Conservation (phyloP, 2,888 invertebrate genomes). For the Drosophila sordidapex region DNA sequence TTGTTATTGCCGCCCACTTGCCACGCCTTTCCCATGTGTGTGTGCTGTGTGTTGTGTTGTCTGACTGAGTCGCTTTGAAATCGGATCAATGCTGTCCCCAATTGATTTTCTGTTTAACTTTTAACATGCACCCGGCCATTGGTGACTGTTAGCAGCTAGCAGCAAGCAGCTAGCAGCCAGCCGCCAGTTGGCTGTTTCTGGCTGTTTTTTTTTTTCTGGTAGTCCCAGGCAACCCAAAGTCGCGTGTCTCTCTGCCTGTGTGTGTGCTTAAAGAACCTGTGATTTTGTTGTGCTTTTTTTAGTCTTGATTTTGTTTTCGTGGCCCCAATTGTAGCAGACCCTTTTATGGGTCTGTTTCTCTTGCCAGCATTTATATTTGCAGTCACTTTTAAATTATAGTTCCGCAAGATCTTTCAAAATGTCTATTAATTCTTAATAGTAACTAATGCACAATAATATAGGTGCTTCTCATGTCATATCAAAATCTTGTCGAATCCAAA, state of each 20-base stretch:
- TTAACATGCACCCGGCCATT: conserved; percentile 64
- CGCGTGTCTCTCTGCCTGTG: conserved; percentile 3
- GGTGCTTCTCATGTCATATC: neutral
- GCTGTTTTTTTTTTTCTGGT: conserved; percentile 15
- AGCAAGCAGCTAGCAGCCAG: neutral
- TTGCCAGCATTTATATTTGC: neutral
- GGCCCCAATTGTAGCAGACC: conserved; percentile 37
- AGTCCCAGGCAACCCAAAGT: conserved; percentile 51
- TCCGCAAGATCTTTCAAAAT: neutral
- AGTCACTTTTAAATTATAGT: neutral
- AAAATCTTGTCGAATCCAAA: neutral
- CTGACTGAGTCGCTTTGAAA: conserved; percentile 38
- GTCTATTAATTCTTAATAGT: neutral
- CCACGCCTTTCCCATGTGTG: conserved; percentile 21
- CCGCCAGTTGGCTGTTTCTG: neutral
- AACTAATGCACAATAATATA: neutral
- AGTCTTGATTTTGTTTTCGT: conserved; percentile 1
- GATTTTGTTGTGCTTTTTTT: conserved; percentile 3
- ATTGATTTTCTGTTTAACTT: conserved; percentile 77
- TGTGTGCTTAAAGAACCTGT: conserved; percentile 30
- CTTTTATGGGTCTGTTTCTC: conserved; percentile 6
- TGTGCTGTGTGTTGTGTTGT: conserved; percentile 22
- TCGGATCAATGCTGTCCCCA: conserved; percentile 79
- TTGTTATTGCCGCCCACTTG: conserved; percentile 14
- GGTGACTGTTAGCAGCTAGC: conserved; percentile 12